Conservation (phyloP, 1,140 invertebrate species). For the Drosophila pruinosa region DNA sequence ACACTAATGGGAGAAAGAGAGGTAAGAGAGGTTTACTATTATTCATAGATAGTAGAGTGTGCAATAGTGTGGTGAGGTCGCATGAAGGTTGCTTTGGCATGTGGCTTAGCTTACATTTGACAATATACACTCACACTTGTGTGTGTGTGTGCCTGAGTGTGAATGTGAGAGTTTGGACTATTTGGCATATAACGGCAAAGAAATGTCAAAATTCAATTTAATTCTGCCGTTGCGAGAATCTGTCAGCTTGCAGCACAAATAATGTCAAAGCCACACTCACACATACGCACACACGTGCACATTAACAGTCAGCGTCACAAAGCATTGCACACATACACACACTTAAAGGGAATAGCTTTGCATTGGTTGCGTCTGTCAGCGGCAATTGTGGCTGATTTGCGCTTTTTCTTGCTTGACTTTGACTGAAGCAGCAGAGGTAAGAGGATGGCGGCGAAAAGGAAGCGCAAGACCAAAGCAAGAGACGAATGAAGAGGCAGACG, state of each 20-base stretch:
- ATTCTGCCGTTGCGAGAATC: constrained; percentile 74
- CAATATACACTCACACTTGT: not conserved
- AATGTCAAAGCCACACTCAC: constrained; percentile 70
- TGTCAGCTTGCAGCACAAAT: constrained; percentile 79
- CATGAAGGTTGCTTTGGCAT: not conserved
- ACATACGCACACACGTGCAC: constrained; percentile 22
- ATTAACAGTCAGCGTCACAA: constrained; percentile 16
- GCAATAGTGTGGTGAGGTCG: too few relatives aligned
- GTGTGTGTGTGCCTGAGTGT: not conserved
- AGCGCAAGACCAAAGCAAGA: not conserved
- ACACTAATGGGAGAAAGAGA: not conserved
- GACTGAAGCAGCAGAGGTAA: constrained; percentile 12
- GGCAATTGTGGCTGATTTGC: constrained; percentile 79
- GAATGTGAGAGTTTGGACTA: not conserved
- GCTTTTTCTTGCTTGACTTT: constrained; percentile 58
- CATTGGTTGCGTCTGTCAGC: constrained; percentile 73
- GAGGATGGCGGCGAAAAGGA: not conserved
- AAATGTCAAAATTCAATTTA: constrained; percentile 81
- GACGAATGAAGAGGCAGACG: not conserved
- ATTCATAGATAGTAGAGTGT: too few relatives aligned
- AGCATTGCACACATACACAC: constrained; percentile 35
- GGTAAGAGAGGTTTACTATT: too few relatives aligned
- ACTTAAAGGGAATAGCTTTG: constrained; percentile 49
- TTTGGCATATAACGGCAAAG: constrained; percentile 62
- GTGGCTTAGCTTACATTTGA: not conserved